Conservation (phyloP, 2,797 vertebrate species). For the Syndactyla subalaris region DNA sequence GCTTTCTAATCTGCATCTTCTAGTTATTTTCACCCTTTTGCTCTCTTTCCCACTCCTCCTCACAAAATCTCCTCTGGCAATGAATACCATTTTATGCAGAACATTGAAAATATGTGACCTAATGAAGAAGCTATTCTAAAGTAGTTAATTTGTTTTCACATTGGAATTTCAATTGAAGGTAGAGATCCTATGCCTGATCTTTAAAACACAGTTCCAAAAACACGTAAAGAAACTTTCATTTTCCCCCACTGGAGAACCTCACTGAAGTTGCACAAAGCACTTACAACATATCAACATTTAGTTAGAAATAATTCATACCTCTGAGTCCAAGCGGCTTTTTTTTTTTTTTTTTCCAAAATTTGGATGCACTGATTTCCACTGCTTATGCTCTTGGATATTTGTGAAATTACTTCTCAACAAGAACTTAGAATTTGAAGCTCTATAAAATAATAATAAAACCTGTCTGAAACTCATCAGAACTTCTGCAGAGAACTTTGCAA, state of each 20-base stretch:
- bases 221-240: not conserved
- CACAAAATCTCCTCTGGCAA: not conserved
- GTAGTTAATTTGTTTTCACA: not conserved
- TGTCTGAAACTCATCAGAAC: not conserved
- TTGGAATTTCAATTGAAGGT: not conserved
- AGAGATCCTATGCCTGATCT: not conserved
- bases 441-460: not conserved
- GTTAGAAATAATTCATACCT: not conserved
- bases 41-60: not conserved
- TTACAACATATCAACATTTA: not conserved
- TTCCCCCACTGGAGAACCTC: not conserved
- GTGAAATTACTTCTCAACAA: not conserved
- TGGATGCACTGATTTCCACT: not conserved
- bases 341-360: not conserved
- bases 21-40: slow-evolving; percentile 16
- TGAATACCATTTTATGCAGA: not conserved
- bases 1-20: not conserved
- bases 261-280: not conserved
- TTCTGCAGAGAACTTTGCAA: not conserved
- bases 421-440: not conserved
- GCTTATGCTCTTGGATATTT: not conserved
- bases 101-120: not conserved
- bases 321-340: not conserved
- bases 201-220: not conserved
- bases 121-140: not conserved